Base-by-base conservation (phyloP, 2,113 vertebrate species). In the Eonycteris spelaea region DNA sequence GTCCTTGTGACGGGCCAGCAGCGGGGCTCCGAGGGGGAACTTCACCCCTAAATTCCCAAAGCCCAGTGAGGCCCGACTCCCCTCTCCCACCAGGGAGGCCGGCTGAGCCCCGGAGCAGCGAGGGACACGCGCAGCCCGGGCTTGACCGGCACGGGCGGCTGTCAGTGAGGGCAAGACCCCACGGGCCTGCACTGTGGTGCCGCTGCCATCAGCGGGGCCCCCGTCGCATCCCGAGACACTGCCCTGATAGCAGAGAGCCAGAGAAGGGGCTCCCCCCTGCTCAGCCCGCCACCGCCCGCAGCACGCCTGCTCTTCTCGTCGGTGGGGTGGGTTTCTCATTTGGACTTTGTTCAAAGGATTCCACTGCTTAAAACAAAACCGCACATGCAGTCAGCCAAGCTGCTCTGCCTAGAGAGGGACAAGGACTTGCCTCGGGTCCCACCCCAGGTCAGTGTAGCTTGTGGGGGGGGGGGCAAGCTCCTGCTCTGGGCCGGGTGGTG, bases 391-490 rank as follows among this genome's bases (percentile, higher is more conserved):
- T 28, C 84, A 73, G 51, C 15, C 63, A 55, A 15, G 0, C 48
- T 61, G 63, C 65, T 67, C 21, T 16, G 15, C 24, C 48, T 51
- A 16, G 8, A 28, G 12, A 38, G 45, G 38, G 22, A 65, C 16
- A 6, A 6, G 45, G 48, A 28, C 59, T 22, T 10, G 53, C n/a
- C 59, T 28, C 5, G 11, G 75, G 51, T 59, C 67, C 53, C 28
- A 6, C 6, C 28, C 21, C 28, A 51, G 5, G 26, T 48, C 43
- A 14, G 19, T 6, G 18, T 15, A 30, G 22, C 35, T 67, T 28
- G 0, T 51, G 9, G 6, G 6, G 22, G 48, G 51, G n/a, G n/a
- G n/a, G n/a, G n/a, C n/a, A 53, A 6, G 30, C 5, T 0, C 33
- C 85, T 3, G 51, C 61, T 40, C 14, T 6, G 22, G 15, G 55